Evolutionary conservation across 64 coral and sea anemone species (phyloP), one percentile per base, ranked within the genome.

Genomic region (Platygyra sinensis): DNA sequence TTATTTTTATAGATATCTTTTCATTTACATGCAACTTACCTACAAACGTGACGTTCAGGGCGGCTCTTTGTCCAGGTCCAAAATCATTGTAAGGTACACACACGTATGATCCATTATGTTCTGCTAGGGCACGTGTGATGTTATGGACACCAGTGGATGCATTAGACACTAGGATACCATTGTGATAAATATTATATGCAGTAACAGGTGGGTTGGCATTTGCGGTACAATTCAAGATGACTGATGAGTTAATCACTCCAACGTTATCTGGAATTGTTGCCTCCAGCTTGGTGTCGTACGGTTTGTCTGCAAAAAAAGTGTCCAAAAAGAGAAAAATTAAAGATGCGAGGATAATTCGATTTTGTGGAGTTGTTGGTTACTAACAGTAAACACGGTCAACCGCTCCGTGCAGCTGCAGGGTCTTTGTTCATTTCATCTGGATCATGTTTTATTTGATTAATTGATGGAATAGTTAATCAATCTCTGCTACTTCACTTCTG

Each of bases 141-240:
- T 88, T 93, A 50, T 78, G 36, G 24, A 76, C 25, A 9, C 86
- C 86, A 82, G 78, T 83, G 7, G 76, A 60, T 55, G 84, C 32
- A 72, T 87, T 42, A 2, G 49, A 87, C 32, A 93, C 42, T 16
- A 65, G 14, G n/a, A 22, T 76, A 17, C 72, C 78, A 76, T 89
- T 75, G 64, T 89, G 85, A 7, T 81, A 93, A 67, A 93, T 78
- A 19, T 82, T 89, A 46, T 82, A 93, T 6, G 55, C 18, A 6
- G 62, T 88, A 22, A 83, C 52, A 22, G 91, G 86, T 27, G 91
- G 91, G 62, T 80, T 76, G 67, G 91, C 91, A 30, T 79, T 29
- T 17, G 91, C 60, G 10, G 17, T 93, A 32, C 91, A 93, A 29
- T 10, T 63, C 18, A 93, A 46, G 2, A 69, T 60, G 2, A 93